Base-by-base conservation (phyloP, 2,113 vertebrate genomes). In the Thalassoma bifasciatum region DNA sequence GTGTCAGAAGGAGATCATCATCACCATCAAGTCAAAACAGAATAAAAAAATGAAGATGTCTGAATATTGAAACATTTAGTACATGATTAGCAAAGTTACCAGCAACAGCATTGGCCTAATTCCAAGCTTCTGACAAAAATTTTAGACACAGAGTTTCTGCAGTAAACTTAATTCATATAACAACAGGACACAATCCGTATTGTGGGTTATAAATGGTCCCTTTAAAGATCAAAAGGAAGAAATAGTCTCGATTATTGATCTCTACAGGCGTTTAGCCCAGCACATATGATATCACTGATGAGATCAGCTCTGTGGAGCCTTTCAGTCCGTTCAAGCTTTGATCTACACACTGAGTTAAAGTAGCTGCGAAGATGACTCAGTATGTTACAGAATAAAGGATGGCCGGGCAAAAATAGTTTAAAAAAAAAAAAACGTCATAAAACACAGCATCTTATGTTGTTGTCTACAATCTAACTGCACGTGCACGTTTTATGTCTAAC, bases 271-370 rank as follows among this genome's bases (percentile, higher is more conserved):
- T 40, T 70, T 13, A 42, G 57, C 59, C 57, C 36, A 63, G 49
- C 8, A 38, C 26, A 56, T 13, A 30, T 66, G 63, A 72, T 59
- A 63, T 62, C 42, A 21, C 5, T 85, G 80, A 81, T 58, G 53
- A 51, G 66, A 81, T 82, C 57, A 79, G 34, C 56, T 42, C 46
- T 38, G 70, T 74, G 64, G 64, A 59, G 44, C 30, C 56, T 59
- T 37, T 54, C 10, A 19, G 30, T 26, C 23, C 40, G 12, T 38
- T 47, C 26, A 34, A 11, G 8, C 38, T 56, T 66, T 77, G 23
- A 68, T 60, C 57, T 54, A 9, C 21, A 9, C 21, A 36, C 13
- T 70, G 17, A 76, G 50, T 74, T 42, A 59, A 57, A 51, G 52
- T 13, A n/a, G 42, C 66, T 58, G 26, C 47, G 8, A 77, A 68